A percentile compares a stretch with the other conserved stretches of the same genome.
These are phyloP conservation scores for Colistium nudipinnis DNA, from an alignment of 2,113 vertebrate species.

Conservation along the genomic window DNA sequence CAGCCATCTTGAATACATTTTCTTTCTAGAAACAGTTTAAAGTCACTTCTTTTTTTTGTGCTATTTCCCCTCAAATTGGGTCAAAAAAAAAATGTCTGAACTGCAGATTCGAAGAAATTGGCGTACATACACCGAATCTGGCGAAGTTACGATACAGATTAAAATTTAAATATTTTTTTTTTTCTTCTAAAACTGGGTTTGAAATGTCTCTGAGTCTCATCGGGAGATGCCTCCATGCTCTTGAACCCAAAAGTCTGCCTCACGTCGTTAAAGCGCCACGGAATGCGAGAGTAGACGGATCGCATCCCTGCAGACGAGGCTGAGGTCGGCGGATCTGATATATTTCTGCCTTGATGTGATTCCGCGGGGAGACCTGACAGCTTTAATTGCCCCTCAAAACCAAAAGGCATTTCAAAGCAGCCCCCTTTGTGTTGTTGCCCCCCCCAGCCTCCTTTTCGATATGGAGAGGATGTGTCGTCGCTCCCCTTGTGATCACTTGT, in stretches of 20 bases:
- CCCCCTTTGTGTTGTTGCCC: not conserved
- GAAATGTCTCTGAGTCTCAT: no score
- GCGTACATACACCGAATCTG: not conserved
- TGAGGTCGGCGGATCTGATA: not conserved
- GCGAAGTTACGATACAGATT: not conserved
- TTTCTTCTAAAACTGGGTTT: no score
- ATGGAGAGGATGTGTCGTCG: not conserved
- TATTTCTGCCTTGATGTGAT: not conserved
- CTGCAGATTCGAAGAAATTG: no score
- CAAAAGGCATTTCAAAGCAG: not conserved
- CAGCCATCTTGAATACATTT: not conserved
- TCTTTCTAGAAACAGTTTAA: no score
- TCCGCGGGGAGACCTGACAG: not conserved
- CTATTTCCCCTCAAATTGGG: not conserved
- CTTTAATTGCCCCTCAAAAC: conserved; percentile 24
- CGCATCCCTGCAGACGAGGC: not conserved
- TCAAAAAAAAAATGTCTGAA: no score
- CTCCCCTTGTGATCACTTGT: not conserved
- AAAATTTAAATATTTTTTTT: no score
- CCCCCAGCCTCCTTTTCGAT: not conserved
- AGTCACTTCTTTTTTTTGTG: no score
- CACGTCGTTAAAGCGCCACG: no score
- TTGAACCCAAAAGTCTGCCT: no score
- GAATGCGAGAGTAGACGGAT: not conserved
- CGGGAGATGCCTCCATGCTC: no score